phyloP scores from a whole-genome alignment of 53 echinoderm and acorn worm species.

The Pentamera pediparva region DNA sequence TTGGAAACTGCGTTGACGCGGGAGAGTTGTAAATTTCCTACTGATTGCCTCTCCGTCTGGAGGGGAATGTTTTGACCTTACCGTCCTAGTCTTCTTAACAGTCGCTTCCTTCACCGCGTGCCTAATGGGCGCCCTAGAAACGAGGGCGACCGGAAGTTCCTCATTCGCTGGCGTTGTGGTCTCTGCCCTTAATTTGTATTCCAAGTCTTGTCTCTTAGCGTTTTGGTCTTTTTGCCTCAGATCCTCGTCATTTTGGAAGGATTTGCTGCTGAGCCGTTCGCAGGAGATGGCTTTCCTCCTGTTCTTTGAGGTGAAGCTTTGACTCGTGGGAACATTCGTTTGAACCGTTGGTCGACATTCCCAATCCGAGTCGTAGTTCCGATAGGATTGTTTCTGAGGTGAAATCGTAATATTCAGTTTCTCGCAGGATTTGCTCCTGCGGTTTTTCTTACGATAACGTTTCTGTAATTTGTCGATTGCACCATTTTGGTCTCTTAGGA shows the following conservation, averaged over 20 bases:
- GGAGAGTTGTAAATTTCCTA: background rate
- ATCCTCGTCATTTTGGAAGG: background rate
- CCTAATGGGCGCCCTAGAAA: too few relatives aligned
- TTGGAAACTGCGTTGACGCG: background rate
- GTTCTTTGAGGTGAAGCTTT: background rate
- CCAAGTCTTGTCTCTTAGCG: constrained; percentile 3
- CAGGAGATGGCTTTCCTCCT: constrained; percentile 19
- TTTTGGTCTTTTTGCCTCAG: background rate
- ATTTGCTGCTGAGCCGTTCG: constrained; percentile 7
- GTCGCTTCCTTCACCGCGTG: constrained; percentile 16
- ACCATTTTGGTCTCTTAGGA: background rate
- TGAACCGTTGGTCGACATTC: constrained; percentile 7
- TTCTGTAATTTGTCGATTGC: constrained; percentile 9
- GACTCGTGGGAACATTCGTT: constrained; percentile 5
- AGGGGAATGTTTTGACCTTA: background rate
- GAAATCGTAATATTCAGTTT: constrained; percentile 14
- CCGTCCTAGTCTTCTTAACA: constrained; percentile 7
- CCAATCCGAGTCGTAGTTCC: constrained; percentile 29
- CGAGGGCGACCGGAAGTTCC: too few relatives aligned
- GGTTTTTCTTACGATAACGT: constrained; percentile 23
- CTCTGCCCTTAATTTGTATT: background rate
- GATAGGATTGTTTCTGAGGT: constrained; percentile 13
- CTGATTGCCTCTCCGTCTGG: background rate
- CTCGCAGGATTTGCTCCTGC: constrained; percentile 20
- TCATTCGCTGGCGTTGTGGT: too few relatives aligned